Percentiles rank a stretch among this genome's conserved stretches.
Evolutionary conservation across 92 coral and sea anemone species (phyloP).

Genomic region (Umimayanthus chanpuru): DNA sequence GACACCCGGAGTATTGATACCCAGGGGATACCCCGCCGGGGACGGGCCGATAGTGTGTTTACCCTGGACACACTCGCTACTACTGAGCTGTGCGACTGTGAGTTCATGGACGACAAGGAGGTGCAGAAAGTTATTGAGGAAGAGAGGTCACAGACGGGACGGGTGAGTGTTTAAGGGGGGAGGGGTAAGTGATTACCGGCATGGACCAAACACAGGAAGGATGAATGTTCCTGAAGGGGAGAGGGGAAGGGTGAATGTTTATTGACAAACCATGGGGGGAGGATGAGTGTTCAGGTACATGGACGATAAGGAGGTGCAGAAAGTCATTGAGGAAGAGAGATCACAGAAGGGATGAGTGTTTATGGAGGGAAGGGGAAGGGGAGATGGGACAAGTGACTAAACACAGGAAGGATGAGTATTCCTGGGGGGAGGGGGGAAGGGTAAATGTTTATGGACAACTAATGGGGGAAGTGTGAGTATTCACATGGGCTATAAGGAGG

Average conservation of each 20-base stretch:
- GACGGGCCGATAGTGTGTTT: constrained; percentile 56
- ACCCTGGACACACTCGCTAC: constrained; percentile 75
- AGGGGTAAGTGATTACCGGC: constrained; percentile 6
- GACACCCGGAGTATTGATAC: constrained; percentile 25
- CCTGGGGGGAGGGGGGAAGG: not conserved
- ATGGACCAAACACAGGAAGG: not conserved
- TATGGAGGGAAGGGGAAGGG: not conserved
- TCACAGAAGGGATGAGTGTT: constrained; percentile 78
- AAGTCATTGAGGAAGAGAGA: constrained; percentile 80
- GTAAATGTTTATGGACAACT: no score
- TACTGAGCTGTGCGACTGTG: constrained; percentile 75
- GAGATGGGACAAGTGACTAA: not conserved
- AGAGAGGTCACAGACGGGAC: constrained; percentile 86
- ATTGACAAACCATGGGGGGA: not conserved
- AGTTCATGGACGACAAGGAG: constrained; percentile 69
- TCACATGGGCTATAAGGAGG: no score
- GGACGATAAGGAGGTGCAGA: constrained; percentile 65
- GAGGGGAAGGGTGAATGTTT: constrained; percentile 75
- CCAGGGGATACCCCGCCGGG: constrained; percentile 27
- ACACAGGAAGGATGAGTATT: not conserved
- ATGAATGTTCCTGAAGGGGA: constrained; percentile 34
- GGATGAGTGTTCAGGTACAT: constrained; percentile 58
- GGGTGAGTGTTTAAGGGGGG: constrained; percentile 56
- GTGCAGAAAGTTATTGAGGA: constrained; percentile 86
- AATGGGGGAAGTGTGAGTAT: no score